Conservation (phyloP, 1,140 invertebrate genomes). For the Lucilia cuprina region DNA sequence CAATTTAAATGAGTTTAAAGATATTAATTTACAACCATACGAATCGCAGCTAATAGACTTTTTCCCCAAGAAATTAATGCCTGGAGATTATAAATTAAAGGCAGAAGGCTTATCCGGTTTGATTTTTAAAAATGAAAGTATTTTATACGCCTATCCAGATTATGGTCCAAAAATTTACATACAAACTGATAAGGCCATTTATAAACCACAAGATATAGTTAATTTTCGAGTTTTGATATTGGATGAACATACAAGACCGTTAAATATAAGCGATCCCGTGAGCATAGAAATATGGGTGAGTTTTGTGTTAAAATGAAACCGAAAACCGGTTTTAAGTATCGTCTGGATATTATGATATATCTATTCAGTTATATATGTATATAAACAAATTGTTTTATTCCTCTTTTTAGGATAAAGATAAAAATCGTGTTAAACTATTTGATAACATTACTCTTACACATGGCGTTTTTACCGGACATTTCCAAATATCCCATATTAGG, state of each 20-base stretch:
- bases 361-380: too few relatives aligned
- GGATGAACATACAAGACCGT: not conserved
- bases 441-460: constrained; percentile 70
- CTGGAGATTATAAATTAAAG: not conserved
- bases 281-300: not conserved
- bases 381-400: too few relatives aligned
- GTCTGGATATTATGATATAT: too few relatives aligned
- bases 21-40: constrained; percentile 71
- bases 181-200: constrained; percentile 85
- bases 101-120: not conserved
- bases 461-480: constrained; percentile 75
- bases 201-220: constrained; percentile 86
- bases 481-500: constrained; percentile 86
- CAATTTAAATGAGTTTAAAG: constrained; percentile 73
- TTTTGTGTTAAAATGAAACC: not conserved
- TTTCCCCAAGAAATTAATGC: not conserved
- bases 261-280: not conserved
- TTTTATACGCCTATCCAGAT: constrained; percentile 42
- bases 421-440: constrained; percentile 75
- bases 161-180: not conserved
- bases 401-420: constrained; percentile 46
- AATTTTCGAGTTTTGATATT: constrained; percentile 75
- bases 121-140: not conserved
- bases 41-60: not conserved
- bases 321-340: too few relatives aligned